Evolutionary conservation across 2,113 vertebrate genomes (phyloP), one percentile per base, ranked within the genome.

Genomic region (Oenanthe melanoleuca): DNA sequence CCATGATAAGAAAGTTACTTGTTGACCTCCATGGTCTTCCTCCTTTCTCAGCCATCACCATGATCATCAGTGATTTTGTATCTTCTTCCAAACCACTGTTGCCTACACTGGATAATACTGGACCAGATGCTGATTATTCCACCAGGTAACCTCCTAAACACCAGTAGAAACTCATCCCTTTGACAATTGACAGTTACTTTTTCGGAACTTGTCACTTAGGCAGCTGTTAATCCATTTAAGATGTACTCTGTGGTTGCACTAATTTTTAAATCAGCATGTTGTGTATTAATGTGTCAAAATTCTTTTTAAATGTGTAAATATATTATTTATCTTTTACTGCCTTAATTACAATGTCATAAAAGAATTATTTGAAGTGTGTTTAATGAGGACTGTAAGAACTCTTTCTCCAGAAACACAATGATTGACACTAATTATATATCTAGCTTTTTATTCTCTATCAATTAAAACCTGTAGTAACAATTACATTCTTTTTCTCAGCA

Each of bases 251-350:
- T 23, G 63, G 74, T 61, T 96, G 42, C 50, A 34, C 70, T 94
- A 89, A 93, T 77, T 84, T 85, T 89, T 10, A 75, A 89, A 91
- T 94, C 63, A 89, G 78, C 86, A 89, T 63, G 59, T 95, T 92
- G 59, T 72, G 8, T 55, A 52, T 77, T 92, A 91, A 78, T 33
- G 45, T 91, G 84, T 92, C 94, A 95, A 93, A 95, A 93, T 86
- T 86, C 40, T 21, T 85, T 87, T 92, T 9, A 59, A 72, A 87
- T 82, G 9, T 42, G 65, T 91, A 95, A 92, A 78, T 89, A 86
- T 61, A 71, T 75, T 86, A 63, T 73, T 92, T 92, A 72, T 72
- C 69, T 91, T 87, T 95, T 78, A 93, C 53, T 79, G 49, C 22
- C 65, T 86, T 37, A 64, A 44, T 81, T 86, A 63, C 44, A 92